Evolutionary conservation across 2,113 vertebrate genomes (phyloP).

Genomic region (Sterrhoptilus dennistouni): DNA sequence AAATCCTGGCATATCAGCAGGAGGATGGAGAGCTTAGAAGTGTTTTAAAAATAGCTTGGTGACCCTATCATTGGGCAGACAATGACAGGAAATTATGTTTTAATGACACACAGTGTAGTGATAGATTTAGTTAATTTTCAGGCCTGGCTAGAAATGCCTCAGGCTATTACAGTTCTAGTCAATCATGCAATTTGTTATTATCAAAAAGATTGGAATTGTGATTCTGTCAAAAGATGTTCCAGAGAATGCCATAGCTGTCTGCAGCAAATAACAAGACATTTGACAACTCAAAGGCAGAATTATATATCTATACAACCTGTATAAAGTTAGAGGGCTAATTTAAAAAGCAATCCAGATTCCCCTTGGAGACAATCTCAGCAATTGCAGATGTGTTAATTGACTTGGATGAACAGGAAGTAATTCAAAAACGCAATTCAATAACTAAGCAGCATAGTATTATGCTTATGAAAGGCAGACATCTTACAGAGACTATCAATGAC

Average conservation of each 20-base stretch:
- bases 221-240: neutral
- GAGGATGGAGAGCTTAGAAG: neutral
- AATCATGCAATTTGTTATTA: conserved; percentile 12
- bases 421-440: neutral
- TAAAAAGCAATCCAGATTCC: neutral
- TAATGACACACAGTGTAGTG: neutral
- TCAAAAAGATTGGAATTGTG: neutral
- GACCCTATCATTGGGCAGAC: neutral
- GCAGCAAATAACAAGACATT: neutral
- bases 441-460: neutral
- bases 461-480: neutral
- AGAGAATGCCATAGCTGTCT: neutral
- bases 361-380: neutral
- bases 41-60: neutral
- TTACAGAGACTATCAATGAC: neutral
- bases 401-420: neutral
- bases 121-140: conserved; percentile 38
- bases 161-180: neutral
- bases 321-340: neutral
- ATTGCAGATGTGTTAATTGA: neutral
- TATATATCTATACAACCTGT: neutral
- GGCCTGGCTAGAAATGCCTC: neutral
- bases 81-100: neutral
- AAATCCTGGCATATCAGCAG: neutral
- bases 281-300: neutral